Evolutionary conservation across 2,888 invertebrate species (phyloP).

Genomic region (Trilocha varians): DNA sequence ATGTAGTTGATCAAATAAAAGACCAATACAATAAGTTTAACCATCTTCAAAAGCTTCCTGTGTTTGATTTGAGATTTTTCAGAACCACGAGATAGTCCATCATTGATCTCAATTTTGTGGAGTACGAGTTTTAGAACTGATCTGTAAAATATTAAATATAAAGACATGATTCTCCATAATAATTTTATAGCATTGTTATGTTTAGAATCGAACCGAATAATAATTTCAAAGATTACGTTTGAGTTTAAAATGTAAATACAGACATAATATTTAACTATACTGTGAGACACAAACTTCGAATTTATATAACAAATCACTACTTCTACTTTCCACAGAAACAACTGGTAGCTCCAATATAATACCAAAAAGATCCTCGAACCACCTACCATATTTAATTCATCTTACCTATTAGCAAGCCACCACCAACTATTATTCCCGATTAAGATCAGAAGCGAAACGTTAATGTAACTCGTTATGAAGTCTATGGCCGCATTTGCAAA

Average conservation of each 20-base stretch:
- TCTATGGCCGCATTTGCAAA: conserved; percentile 32
- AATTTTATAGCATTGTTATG: no score
- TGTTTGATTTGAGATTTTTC: conserved; percentile 24
- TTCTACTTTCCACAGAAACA: background rate
- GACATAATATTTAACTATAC: no score
- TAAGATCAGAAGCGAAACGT: conserved; percentile 34
- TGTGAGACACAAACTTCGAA: no score
- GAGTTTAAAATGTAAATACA: no score
- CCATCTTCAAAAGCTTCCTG: conserved; percentile 22
- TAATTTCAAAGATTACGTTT: no score
- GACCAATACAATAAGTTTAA: conserved; percentile 35
- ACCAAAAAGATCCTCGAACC: background rate
- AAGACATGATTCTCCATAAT: no score
- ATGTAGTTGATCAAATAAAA: conserved; percentile 34
- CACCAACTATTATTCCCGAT: conserved; percentile 41
- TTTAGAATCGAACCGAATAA: no score
- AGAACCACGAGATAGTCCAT: conserved; percentile 22
- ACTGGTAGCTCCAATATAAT: no score
- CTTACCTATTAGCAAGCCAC: conserved; percentile 42
- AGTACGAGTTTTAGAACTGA: conserved; percentile 24
- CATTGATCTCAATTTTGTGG: conserved; percentile 26
- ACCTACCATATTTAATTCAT: background rate
- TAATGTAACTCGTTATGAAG: conserved; percentile 43
- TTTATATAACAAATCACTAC: conserved; percentile 5
- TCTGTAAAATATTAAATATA: conserved; percentile 16